Percentiles rank a stretch among this genome's conserved stretches.
phyloP scores from a whole-genome alignment of 2,113 vertebrate species.

The Holacanthus passer region DNA sequence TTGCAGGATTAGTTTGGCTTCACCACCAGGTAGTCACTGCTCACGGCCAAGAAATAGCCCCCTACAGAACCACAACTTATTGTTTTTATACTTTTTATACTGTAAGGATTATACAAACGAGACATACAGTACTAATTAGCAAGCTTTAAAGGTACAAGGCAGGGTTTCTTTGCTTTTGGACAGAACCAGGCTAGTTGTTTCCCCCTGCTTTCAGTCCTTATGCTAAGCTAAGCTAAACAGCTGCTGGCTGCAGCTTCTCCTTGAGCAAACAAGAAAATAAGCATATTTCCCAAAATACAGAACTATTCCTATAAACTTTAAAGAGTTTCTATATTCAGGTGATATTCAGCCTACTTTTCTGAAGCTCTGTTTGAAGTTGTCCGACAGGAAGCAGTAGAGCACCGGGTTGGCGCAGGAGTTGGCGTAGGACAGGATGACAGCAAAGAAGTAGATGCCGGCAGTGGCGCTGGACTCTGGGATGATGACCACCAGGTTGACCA shows the following conservation, averaged over 20 bases:
- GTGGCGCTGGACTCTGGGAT: conserved; percentile 89
- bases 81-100: no score
- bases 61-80: no score
- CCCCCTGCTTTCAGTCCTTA: not conserved
- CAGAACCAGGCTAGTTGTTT: not conserved
- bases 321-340: not conserved
- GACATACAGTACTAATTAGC: no score
- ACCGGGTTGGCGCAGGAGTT: conserved; percentile 97
- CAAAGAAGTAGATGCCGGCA: conserved; percentile 91
- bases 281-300: not conserved
- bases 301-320: not conserved
- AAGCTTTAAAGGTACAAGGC: no score
- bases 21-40: no score
- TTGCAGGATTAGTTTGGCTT: no score
- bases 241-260: not conserved
- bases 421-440: conserved; percentile 92
- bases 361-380: conserved; percentile 97
- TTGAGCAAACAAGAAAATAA: not conserved
- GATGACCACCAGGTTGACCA: conserved; percentile 92
- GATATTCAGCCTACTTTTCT: conserved; percentile 82
- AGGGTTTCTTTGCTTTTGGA: not conserved
- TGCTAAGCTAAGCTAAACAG: not conserved
- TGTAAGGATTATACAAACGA: no score
- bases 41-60: no score
- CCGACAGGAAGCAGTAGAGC: conserved; percentile 93